Evolutionary conservation across 2,888 invertebrate species (phyloP).

Genomic region (Aphidoletes aphidimyza): DNA sequence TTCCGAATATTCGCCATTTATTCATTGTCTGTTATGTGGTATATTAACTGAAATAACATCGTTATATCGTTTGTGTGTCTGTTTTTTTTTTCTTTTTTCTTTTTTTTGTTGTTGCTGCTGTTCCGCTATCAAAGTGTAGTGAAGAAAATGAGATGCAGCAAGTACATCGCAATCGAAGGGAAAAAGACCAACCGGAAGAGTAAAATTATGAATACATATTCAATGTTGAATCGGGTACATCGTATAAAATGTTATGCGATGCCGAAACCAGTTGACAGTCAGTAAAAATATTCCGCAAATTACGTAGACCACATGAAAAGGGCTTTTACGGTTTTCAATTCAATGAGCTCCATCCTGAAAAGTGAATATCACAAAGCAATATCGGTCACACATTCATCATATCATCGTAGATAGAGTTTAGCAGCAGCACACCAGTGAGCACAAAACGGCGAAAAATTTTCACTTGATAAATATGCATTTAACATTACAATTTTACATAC

Average conservation of each 20-base stretch:
- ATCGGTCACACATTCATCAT: slow-evolving; percentile 52
- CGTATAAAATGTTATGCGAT: not conserved
- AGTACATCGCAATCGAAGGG: slow-evolving; percentile 10
- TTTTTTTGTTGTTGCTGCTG: not conserved
- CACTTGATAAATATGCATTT: no score
- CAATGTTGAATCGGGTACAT: not conserved
- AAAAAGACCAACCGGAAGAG: slow-evolving; percentile 52
- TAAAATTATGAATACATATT: slow-evolving; percentile 11
- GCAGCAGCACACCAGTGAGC: not conserved
- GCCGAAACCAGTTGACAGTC: slow-evolving; percentile 13
- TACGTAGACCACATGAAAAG: not conserved
- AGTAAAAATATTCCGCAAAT: not conserved
- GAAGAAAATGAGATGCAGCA: slow-evolving; percentile 50
- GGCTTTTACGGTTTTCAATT: slow-evolving; percentile 51
- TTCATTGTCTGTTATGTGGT: slow-evolving; percentile 19
- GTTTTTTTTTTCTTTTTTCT: not conserved
- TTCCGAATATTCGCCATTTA: slow-evolving; percentile 20
- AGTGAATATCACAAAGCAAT: slow-evolving; percentile 39
- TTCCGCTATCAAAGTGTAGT: slow-evolving; percentile 32
- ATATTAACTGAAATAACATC: slow-evolving; percentile 52
- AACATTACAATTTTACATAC: slow-evolving; percentile 9
- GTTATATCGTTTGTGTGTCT: not conserved
- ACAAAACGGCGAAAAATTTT: no score
- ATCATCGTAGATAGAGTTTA: not conserved
- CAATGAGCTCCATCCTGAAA: slow-evolving; percentile 46